Conservation (phyloP, 2,797 vertebrate species). For the Mallotus villosus region DNA sequence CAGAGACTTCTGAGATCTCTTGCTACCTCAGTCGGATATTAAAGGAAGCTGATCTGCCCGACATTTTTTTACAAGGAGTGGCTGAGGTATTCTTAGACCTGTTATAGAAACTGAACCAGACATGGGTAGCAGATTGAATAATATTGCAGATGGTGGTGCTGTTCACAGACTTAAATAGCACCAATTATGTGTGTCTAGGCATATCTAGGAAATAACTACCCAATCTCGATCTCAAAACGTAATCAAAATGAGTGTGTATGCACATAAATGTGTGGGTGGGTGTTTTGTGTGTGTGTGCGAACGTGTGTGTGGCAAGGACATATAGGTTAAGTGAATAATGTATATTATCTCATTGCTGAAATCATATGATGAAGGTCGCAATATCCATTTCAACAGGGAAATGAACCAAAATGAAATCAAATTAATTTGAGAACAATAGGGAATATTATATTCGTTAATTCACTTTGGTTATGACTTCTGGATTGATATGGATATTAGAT, state of each 20-base stretch:
- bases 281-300: neutral
- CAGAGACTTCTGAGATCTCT: conserved; percentile 10
- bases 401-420: conserved; percentile 31
- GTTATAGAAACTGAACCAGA: conserved; percentile 2
- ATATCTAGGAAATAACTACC: conserved; percentile 13
- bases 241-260: too few species aligned
- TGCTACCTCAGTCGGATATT: conserved; percentile 9
- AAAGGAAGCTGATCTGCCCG: conserved; percentile 13
- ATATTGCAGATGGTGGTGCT: conserved; percentile 16
- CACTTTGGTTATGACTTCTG: neutral
- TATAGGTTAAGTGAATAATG: neutral
- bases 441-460: neutral
- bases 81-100: conserved; percentile 7
- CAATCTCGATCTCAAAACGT: neutral
- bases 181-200: conserved; percentile 19
- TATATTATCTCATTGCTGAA: neutral
- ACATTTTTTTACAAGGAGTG: conserved; percentile 12
- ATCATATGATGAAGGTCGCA: conserved; percentile 35
- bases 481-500: neutral
- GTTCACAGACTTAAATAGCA: conserved; percentile 10
- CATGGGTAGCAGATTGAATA: neutral
- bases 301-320: neutral
- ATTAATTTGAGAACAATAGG: conserved; percentile 8
- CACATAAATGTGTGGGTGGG: neutral
- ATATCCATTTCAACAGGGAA: conserved; percentile 39